These are phyloP conservation scores for Decapterus maruadsi DNA, from an alignment of 2,797 vertebrate genomes.

Conservation along the genomic window DNA sequence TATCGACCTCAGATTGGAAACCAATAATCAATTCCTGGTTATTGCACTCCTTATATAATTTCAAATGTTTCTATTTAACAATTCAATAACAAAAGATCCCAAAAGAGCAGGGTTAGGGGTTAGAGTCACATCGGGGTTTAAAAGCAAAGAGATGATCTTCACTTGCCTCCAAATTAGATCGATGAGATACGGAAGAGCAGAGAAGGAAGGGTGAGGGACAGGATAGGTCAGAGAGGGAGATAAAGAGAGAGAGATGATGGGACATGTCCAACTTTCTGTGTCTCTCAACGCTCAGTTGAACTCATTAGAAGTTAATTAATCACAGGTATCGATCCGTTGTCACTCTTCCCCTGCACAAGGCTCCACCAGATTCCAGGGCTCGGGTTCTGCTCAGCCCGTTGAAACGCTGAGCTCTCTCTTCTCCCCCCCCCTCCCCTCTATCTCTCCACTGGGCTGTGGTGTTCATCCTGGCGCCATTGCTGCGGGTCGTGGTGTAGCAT, in stretches of 20 bases:
- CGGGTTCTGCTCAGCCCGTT: constrained; percentile 63
- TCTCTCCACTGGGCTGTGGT: constrained; percentile 21
- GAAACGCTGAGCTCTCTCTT: constrained; percentile 56
- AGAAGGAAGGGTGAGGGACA: background rate
- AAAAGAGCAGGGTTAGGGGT: background rate
- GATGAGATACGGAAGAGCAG: constrained; percentile 25
- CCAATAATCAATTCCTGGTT: constrained; percentile 43
- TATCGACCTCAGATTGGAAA: constrained; percentile 30
- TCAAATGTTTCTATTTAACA: constrained; percentile 23
- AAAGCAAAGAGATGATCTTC: constrained; percentile 43
- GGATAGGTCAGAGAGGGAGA: constrained; percentile 57
- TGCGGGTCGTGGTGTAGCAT: constrained; percentile 58
- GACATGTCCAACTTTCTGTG: constrained; percentile 79
- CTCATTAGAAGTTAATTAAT: constrained; percentile 91
- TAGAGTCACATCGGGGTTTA: constrained; percentile 22
- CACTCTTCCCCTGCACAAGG: constrained; percentile 72
- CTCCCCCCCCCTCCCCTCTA: constrained; percentile 29
- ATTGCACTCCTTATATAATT: constrained; percentile 28
- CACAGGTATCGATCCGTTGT: constrained; percentile 86
- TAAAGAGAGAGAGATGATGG: constrained; percentile 43
- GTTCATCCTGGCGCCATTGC: constrained; percentile 70
- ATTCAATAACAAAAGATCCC: constrained; percentile 4
- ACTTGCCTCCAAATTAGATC: constrained; percentile 42
- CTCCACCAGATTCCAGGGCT: constrained; percentile 74
- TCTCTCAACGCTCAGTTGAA: constrained; percentile 82